Conservation (phyloP, 2,113 vertebrate species). For the Morone chrysops region DNA sequence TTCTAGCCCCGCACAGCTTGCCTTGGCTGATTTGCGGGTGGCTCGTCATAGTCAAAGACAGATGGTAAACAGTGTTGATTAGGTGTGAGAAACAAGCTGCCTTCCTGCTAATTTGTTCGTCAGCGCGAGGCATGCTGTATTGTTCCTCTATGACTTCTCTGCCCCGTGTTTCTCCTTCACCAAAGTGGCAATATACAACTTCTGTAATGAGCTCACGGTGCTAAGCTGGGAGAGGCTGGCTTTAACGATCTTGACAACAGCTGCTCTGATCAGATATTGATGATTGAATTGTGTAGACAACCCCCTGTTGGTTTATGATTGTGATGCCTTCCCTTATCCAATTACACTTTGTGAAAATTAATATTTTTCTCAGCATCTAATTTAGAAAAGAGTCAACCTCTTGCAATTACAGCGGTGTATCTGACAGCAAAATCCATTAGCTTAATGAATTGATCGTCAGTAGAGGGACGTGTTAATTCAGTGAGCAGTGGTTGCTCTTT, state of each 20-base stretch:
- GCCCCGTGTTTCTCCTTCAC: conserved; percentile 19
- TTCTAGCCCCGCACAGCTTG: conserved; percentile 11
- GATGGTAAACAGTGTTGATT: conserved; percentile 27
- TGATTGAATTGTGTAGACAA: conserved; percentile 43
- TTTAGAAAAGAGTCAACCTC: conserved; percentile 53
- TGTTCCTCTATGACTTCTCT: conserved; percentile 14
- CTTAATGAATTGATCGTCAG: conserved; percentile 61
- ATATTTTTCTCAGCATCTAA: conserved; percentile 55
- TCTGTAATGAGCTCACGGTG: conserved; percentile 26
- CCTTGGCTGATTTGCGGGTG: conserved; percentile 23
- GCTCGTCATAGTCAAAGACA: conserved; percentile 28
- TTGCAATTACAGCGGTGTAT: conserved; percentile 50
- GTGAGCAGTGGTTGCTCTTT: conserved; percentile 33
- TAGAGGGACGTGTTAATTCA: conserved; percentile 53
- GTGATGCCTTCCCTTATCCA: conserved; percentile 33
- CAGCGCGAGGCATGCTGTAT: not conserved
- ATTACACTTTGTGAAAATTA: conserved; percentile 49
- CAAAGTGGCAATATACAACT: conserved; percentile 5
- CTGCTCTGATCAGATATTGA: conserved; percentile 62
- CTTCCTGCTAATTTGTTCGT: conserved; percentile 51
- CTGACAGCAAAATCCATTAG: conserved; percentile 63
- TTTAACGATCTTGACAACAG: conserved; percentile 38
- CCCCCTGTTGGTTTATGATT: conserved; percentile 35
- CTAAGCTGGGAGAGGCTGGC: not conserved
- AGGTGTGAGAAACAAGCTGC: conserved; percentile 39